phyloP scores from a whole-genome alignment of 1,140 invertebrate genomes.

The Tetranychus cinnabarinus region DNA sequence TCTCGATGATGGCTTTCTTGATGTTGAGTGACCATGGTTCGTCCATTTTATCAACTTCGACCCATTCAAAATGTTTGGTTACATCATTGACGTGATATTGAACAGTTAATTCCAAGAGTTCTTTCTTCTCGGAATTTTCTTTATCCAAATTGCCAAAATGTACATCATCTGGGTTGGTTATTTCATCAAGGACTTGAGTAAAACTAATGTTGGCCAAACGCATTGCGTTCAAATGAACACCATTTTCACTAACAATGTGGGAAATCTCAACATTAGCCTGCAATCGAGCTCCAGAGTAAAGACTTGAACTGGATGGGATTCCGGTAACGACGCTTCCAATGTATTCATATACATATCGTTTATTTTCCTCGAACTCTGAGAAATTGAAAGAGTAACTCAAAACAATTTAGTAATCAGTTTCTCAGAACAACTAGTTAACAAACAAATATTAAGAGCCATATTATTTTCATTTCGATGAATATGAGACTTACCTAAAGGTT shows the following conservation, averaged over 20 bases:
- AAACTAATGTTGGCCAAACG: not conserved
- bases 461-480: not conserved
- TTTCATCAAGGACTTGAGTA: not conserved
- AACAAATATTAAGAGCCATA: not conserved
- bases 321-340: not conserved
- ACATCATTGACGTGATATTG: not conserved
- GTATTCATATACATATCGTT: not conserved
- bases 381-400: not conserved
- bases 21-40: conserved; percentile 19
- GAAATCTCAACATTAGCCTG: not conserved
- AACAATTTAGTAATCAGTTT: not conserved
- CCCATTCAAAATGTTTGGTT: conserved; percentile 2
- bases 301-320: not conserved
- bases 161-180: not conserved
- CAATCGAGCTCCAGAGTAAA: not conserved
- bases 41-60: conserved; percentile 14
- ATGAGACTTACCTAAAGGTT: no score
- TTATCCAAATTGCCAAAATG: not conserved
- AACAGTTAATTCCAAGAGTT: not conserved
- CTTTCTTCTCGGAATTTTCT: not conserved
- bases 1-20: conserved; percentile 17
- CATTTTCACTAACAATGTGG: not conserved
- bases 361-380: not conserved
- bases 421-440: not conserved
- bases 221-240: not conserved